Evolutionary conservation across 1,140 invertebrate genomes (phyloP), one percentile per base, ranked within the genome.

Genomic region (Heliconius congener): DNA sequence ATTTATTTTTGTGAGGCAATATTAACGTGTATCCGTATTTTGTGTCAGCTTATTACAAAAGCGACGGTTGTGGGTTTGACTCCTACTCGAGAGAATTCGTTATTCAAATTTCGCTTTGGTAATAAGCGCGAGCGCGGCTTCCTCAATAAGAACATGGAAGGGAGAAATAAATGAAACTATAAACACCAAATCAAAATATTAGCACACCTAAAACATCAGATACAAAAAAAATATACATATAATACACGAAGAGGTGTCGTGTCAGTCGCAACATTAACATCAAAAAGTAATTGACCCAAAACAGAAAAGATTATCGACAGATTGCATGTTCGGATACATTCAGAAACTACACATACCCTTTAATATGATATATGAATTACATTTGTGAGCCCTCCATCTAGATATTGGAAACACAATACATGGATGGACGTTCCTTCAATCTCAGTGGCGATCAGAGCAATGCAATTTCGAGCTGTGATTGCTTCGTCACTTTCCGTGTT

Each of bases 211-310:
- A n/a, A 57, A n/a, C n/a, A n/a, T 27, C 3, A 30, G 3, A 16
- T 66, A 66, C 60, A 27, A 66, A 66, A 60, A 34, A 66, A 4
- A 27, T 11, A 66, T 66, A 66, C 11, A 19, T 55, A 55, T 8
- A 23, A 11, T 3, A 60, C 3, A 60, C 16, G 60, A 66, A 30
- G 60, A 76, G 75, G 79, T 77, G 79, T 77, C 72, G 79, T 80
- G 74, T 74, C 60, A 39, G 57, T 57, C 74, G 39, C 74, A 73
- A 81, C 60, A 77, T 81, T 81, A 81, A 73, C 79, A 81, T 81
- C 74, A 81, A 81, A 77, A 73, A 81, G 79, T 81, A 42, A 81
- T 81, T 81, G 75, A 81, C 75, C 79, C 75, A 74, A 81, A 77
- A 77, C 74, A 39, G 50, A 72, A 46, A 66, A 76, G 66, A 76